phyloP scores from a whole-genome alignment of 2,888 invertebrate genomes.

The Lapara coniferarum region DNA sequence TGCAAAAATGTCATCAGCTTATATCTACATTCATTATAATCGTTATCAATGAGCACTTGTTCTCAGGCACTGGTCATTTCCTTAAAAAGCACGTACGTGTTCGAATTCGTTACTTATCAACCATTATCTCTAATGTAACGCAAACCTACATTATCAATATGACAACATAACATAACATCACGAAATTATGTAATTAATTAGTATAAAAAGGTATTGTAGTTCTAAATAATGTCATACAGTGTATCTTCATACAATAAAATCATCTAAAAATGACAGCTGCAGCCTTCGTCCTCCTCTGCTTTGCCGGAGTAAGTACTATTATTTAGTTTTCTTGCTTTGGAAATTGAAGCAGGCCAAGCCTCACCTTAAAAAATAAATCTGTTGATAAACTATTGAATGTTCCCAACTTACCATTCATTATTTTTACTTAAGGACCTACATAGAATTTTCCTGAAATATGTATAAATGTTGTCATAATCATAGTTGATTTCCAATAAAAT shows the following conservation, averaged over 20 bases:
- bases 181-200: slow-evolving; percentile 22
- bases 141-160: slow-evolving; percentile 22
- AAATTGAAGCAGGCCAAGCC: no score
- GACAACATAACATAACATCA: slow-evolving; percentile 4
- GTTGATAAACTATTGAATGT: no score
- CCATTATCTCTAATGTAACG: slow-evolving; percentile 9
- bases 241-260: not conserved
- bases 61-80: not conserved
- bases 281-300: slow-evolving; percentile 31
- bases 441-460: no score
- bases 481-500: no score
- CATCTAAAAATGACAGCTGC: slow-evolving; percentile 35
- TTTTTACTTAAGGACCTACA: no score
- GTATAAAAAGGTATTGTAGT: slow-evolving; percentile 31
- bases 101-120: not conserved
- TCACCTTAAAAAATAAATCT: no score
- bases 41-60: no score
- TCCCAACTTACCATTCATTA: no score
- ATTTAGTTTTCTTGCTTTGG: not conserved
- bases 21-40: no score
- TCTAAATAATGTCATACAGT: not conserved
- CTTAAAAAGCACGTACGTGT: not conserved
- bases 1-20: no score
- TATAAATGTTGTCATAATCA: no score
- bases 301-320: slow-evolving; percentile 30